Base-by-base conservation (phyloP, 2,888 invertebrate genomes). In the Schrankia costaestrigalis region DNA sequence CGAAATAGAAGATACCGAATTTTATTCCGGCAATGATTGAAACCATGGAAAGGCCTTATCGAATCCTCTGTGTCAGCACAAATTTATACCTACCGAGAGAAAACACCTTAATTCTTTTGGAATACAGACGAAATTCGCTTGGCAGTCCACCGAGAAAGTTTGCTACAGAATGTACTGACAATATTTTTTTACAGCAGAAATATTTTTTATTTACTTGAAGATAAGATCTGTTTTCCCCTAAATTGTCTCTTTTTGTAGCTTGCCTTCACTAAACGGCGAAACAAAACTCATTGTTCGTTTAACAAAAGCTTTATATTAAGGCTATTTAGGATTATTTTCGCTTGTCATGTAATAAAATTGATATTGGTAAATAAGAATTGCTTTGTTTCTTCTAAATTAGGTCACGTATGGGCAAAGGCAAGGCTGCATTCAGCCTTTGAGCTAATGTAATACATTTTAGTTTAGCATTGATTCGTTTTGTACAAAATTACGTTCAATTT, bases 311-410 rank as follows among this genome's bases (percentile, higher is more conserved):
- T 47, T 73, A 63, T 56, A 33, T 34, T 28, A 10, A 36, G 41
- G 36, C 54, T 12, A 31, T 42, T 69, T 62, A 50, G 60, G 53
- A 18, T 43, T 44, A 44, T 41, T 68, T 68, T 69, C 37, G 50
- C 38, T 45, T 56, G 57, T 39, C 33, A 43, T 30, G 30, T 47
- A 55, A 50, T 43, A 42, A 56, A 48, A 56, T 49, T 46, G 42
- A 55, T 56, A 54, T 59, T 52, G 42, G 44, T 45, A 35, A 48
- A 44, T 53, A 37, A 50, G 56, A 66, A 74, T 67, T 70, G 74
- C 72, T 78, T 75, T 78, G 79, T 79, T 78, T 78, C 76, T 65
- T 67, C 56, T 66, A 73, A 80, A 79, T 78, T 78, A 70, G 81
- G 79, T 78, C 80, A 80, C 79, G 78, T 78, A 70, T 59, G 57